A percentile compares a stretch with the other conserved stretches of the same genome.
Evolutionary conservation across 2,113 vertebrate species (phyloP).

Genomic region (Indri indri): DNA sequence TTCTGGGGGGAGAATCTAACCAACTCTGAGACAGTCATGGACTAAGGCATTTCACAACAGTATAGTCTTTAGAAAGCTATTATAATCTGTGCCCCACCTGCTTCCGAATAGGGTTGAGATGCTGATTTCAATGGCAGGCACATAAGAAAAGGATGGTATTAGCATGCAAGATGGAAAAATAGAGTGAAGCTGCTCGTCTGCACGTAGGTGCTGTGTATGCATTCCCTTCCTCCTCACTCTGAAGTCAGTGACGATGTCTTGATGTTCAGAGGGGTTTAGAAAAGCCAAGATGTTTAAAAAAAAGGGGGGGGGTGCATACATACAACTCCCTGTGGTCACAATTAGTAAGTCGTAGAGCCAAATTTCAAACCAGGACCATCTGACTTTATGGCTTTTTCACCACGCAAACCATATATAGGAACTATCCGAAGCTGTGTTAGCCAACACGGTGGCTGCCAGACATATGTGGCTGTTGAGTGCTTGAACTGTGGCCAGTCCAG

Average conservation of each 20-base stretch:
- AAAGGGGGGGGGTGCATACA: background rate
- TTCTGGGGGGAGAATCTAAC: background rate
- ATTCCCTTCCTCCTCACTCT: background rate
- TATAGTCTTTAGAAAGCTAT: background rate
- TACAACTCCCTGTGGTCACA: background rate
- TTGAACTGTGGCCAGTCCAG: background rate
- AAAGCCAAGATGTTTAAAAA: background rate
- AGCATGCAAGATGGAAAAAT: background rate
- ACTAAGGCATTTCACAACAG: background rate
- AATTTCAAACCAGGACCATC: background rate
- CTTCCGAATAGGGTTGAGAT: background rate
- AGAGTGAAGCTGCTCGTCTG: background rate
- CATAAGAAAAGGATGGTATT: background rate
- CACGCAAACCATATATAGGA: background rate
- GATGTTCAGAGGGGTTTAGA: background rate
- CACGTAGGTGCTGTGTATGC: background rate
- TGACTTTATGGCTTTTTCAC: background rate
- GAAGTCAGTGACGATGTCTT: background rate
- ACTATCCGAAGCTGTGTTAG: background rate
- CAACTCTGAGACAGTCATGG: background rate
- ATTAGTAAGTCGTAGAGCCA: background rate
- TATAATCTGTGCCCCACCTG: background rate
- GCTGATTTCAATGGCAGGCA: background rate
- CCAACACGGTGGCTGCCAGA: background rate
- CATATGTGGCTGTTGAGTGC: fast-evolving